These are phyloP conservation scores for Elgonia sp. DNA, from an alignment of 2,888 invertebrate genomes.

Conservation along the genomic window DNA sequence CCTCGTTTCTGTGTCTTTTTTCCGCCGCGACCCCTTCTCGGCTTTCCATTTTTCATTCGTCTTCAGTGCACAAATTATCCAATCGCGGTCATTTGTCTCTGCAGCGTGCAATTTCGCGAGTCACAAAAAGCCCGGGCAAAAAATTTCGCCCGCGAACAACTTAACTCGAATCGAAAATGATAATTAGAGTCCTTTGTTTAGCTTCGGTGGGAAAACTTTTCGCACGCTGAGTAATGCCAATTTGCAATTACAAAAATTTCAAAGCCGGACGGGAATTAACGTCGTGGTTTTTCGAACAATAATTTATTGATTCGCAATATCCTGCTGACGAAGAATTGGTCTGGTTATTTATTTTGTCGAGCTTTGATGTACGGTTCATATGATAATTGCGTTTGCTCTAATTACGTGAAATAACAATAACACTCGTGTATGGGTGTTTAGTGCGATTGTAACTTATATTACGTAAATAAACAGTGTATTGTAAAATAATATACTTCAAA, in stretches of 20 bases:
- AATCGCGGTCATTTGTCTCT: slow-evolving; percentile 57
- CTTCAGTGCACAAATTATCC: slow-evolving; percentile 64
- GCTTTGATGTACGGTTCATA: too few relatives aligned
- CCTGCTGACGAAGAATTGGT: background rate
- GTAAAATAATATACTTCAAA: slow-evolving; percentile 46
- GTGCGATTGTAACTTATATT: slow-evolving; percentile 44
- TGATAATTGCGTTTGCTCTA: slow-evolving; percentile 29
- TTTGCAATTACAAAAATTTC: background rate
- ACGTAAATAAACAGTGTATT: slow-evolving; percentile 31
- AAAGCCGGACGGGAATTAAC: background rate
- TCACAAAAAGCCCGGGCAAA: slow-evolving; percentile 8
- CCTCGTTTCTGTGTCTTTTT: slow-evolving; percentile 66
- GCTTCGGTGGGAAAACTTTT: background rate
- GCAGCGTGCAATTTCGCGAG: slow-evolving; percentile 14
- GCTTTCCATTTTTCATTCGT: slow-evolving; percentile 65
- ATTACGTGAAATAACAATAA: slow-evolving; percentile 58
- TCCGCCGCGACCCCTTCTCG: slow-evolving; percentile 51
- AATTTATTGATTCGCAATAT: background rate
- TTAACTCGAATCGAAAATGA: slow-evolving; percentile 31
- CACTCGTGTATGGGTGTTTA: slow-evolving; percentile 15
- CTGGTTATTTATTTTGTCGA: background rate
- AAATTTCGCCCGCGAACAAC: slow-evolving; percentile 15
- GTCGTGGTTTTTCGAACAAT: background rate
- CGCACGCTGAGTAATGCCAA: background rate
- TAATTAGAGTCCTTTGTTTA: slow-evolving; percentile 40